phyloP scores from a whole-genome alignment of 1,140 invertebrate genomes.

The Tetragnatha versicolor region DNA sequence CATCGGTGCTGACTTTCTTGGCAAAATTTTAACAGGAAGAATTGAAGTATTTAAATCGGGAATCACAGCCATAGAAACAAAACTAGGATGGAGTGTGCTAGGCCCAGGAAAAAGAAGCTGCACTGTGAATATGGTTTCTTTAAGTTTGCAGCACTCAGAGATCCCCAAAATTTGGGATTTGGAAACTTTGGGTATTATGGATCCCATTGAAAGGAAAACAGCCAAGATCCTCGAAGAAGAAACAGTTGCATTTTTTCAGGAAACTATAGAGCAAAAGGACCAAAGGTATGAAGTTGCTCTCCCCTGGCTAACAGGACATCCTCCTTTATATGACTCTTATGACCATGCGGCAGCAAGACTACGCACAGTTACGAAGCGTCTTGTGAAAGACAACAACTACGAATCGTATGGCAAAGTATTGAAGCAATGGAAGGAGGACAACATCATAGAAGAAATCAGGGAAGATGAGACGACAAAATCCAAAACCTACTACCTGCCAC shows the following conservation, averaged over 20 bases:
- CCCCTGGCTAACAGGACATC: slow-evolving; percentile 59
- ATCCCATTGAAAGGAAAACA: slow-evolving; percentile 59
- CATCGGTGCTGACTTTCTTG: slow-evolving; percentile 7
- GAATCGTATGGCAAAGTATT: slow-evolving; percentile 61
- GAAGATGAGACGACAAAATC: slow-evolving; percentile 22
- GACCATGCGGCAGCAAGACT: slow-evolving; percentile 55
- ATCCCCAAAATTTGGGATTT: slow-evolving; percentile 61
- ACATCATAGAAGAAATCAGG: slow-evolving; percentile 60
- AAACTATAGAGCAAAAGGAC: slow-evolving; percentile 57
- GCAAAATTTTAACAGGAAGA: neutral
- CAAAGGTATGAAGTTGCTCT: slow-evolving; percentile 60
- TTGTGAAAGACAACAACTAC: slow-evolving; percentile 55
- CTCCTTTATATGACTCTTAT: slow-evolving; percentile 52
- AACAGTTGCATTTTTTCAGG: slow-evolving; percentile 58
- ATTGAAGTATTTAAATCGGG: neutral
- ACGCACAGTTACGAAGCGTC: slow-evolving; percentile 51
- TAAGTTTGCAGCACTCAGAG: neutral
- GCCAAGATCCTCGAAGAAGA: slow-evolving; percentile 37
- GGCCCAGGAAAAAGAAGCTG: neutral
- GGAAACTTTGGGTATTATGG: slow-evolving; percentile 62
- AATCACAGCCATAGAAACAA: neutral
- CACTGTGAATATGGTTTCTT: neutral
- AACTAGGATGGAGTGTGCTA: neutral
- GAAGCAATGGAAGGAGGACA: slow-evolving; percentile 58
- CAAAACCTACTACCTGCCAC: slow-evolving; percentile 61